phyloP scores from a whole-genome alignment of 2,797 vertebrate genomes.

The Prionace glauca region DNA sequence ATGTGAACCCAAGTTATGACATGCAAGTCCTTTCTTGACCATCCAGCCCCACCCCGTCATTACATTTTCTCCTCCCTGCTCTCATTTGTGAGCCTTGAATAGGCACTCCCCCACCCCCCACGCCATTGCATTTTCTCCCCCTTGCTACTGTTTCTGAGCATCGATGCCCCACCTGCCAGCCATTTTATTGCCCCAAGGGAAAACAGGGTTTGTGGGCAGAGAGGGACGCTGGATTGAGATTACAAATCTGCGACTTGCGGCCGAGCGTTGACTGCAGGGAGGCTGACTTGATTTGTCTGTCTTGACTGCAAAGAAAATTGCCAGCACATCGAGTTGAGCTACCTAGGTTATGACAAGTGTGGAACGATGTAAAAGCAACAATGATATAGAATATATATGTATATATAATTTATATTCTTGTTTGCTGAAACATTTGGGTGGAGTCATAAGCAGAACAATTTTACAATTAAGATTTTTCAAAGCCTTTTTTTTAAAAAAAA shows the following conservation, averaged over 20 bases:
- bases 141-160: neutral
- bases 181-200: no score
- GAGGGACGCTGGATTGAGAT: neutral
- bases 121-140: neutral
- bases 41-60: no score
- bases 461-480: constrained; percentile 34
- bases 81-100: no score
- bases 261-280: neutral
- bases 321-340: neutral
- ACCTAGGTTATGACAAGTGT: neutral
- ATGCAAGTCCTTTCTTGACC: neutral
- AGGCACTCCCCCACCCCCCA: neutral
- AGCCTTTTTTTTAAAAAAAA: constrained; percentile 7
- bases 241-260: no score
- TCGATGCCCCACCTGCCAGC: no score
- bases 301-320: neutral
- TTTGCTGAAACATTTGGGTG: constrained; percentile 17
- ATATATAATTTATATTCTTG: constrained; percentile 32
- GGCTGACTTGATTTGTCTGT: neutral
- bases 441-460: constrained; percentile 34
- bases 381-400: constrained; percentile 22
- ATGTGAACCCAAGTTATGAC: neutral
- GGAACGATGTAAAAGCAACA: constrained; percentile 27
- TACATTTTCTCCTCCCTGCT: no score
- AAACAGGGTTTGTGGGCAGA: no score